Percentiles rank a stretch among this genome's conserved stretches.
phyloP scores from a whole-genome alignment of 2,888 invertebrate species.

The Philereme transversata region DNA sequence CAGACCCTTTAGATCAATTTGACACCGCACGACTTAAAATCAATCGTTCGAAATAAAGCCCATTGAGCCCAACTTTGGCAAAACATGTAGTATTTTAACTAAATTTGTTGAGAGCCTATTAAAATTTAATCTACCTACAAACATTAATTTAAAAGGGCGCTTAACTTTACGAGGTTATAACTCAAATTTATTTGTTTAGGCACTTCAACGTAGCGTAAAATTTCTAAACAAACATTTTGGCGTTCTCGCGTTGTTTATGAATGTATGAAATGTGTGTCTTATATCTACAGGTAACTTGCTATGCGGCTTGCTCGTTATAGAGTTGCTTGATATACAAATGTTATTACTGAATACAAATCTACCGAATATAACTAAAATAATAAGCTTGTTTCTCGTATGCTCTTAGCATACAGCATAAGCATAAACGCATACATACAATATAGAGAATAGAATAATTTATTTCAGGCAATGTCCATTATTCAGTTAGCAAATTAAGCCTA shows the following conservation, averaged over 20 bases:
- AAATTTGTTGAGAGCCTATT: constrained; percentile 34
- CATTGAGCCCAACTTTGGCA: constrained; percentile 35
- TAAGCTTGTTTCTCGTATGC: too few species aligned
- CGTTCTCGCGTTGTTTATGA: constrained; percentile 10
- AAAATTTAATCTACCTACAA: constrained; percentile 41
- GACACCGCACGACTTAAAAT: constrained; percentile 29
- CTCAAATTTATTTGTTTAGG: constrained; percentile 54
- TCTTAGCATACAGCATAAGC: too few species aligned
- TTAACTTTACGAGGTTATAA: constrained; percentile 50
- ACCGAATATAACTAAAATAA: too few species aligned
- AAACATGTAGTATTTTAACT: constrained; percentile 30
- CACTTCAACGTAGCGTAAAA: constrained; percentile 44
- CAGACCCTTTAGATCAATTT: not conserved
- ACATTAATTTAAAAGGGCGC: constrained; percentile 44
- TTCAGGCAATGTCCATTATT: too few species aligned
- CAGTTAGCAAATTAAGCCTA: too few species aligned
- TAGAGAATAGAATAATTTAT: too few species aligned
- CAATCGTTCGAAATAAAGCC: constrained; percentile 41
- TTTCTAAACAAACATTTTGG: constrained; percentile 38
- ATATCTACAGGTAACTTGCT: not conserved
- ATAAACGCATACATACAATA: too few species aligned
- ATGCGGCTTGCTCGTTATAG: not conserved
- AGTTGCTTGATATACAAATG: too few species aligned
- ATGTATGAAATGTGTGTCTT: constrained; percentile 12
- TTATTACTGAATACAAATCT: too few species aligned